phyloP scores from a whole-genome alignment of 37 sponge, comb jelly and placozoan genomes.

The Halichondria panicea region DNA sequence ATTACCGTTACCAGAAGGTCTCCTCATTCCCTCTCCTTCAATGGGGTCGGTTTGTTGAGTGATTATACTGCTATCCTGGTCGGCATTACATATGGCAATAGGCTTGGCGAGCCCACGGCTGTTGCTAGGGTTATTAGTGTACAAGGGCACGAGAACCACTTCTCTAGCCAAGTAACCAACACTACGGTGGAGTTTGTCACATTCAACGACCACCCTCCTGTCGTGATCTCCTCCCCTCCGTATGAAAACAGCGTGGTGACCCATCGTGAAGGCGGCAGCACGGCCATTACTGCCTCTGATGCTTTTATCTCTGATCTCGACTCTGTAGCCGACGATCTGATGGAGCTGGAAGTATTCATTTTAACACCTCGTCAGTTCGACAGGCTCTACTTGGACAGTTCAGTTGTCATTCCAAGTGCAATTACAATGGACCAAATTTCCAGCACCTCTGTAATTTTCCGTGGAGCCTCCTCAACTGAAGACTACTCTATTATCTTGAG shows the following conservation, averaged over 20 bases:
- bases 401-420: neutral
- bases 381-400: neutral
- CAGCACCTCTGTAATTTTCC: neutral
- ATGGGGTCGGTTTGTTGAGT: slow-evolving; percentile 2
- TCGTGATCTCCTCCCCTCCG: slow-evolving; percentile 18
- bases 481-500: slow-evolving; percentile 21
- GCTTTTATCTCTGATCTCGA: slow-evolving; percentile 36
- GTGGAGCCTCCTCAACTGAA: slow-evolving; percentile 17
- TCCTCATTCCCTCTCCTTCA: slow-evolving; percentile 10
- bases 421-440: slow-evolving; percentile 6
- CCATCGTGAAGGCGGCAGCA: slow-evolving; percentile 12
- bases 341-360: slow-evolving; percentile 21
- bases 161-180: slow-evolving; percentile 1
- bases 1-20: slow-evolving; percentile 7
- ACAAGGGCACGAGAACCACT: slow-evolving; percentile 20
- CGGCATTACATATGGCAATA: slow-evolving; percentile 27
- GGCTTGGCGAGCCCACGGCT: slow-evolving; percentile 31
- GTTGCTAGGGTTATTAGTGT: slow-evolving; percentile 10
- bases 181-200: slow-evolving; percentile 30
- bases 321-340: slow-evolving; percentile 7
- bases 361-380: slow-evolving; percentile 8
- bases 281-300: slow-evolving; percentile 21
- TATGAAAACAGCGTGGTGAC: slow-evolving; percentile 7
- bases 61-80: slow-evolving; percentile 14
- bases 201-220: slow-evolving; percentile 62